These are phyloP conservation scores for Marcusenius ussheri DNA, from an alignment of 2,113 vertebrate species.

Conservation along the genomic window DNA sequence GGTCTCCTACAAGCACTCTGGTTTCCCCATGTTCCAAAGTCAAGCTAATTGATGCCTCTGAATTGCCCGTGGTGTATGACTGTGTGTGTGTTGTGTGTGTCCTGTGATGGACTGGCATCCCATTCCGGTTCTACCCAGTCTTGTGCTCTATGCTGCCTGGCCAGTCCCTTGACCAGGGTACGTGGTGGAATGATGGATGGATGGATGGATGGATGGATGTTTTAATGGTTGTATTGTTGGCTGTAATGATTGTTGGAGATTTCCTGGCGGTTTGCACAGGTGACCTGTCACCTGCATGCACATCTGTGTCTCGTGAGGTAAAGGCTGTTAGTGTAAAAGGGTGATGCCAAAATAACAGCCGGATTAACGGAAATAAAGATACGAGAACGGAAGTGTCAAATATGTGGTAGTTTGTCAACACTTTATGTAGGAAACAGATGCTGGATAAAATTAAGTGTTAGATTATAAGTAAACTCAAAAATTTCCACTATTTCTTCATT, in stretches of 20 bases:
- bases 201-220: not conserved
- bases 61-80: not conserved
- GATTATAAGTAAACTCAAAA: not conserved
- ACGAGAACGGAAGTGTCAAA: not conserved
- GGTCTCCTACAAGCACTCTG: not conserved
- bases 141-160: not conserved
- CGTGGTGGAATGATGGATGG: not conserved
- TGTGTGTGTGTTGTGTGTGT: not conserved
- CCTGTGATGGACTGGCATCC: not conserved
- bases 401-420: not conserved
- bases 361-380: not conserved
- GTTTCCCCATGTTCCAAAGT: not conserved
- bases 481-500: not conserved
- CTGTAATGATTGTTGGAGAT: not conserved
- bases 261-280: not conserved
- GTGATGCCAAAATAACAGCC: not conserved
- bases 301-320: not conserved
- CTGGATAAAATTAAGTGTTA: not conserved
- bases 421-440: not conserved
- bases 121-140: not conserved
- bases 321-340: not conserved
- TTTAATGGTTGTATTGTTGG: not conserved
- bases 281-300: not conserved
- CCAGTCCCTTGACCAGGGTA: not conserved
- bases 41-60: not conserved